phyloP scores from a whole-genome alignment of 2,113 vertebrate species.

The Ivindomyrus marchei region DNA sequence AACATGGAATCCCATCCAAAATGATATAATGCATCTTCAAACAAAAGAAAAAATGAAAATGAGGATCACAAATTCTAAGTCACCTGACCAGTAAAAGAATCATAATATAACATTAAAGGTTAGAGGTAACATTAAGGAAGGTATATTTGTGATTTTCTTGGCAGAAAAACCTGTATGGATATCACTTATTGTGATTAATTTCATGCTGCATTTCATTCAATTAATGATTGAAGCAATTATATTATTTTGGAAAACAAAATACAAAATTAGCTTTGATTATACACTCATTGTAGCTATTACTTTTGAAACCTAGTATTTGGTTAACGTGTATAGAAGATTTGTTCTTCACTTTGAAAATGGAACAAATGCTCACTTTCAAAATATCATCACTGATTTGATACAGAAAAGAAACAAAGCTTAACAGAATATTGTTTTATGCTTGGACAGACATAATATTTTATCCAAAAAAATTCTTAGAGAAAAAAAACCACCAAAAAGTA shows the following conservation, averaged over 20 bases:
- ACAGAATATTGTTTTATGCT: neutral
- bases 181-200: neutral
- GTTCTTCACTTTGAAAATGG: neutral
- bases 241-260: neutral
- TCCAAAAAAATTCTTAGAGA: neutral
- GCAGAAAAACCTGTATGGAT: neutral
- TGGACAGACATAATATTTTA: neutral
- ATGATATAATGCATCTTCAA: neutral
- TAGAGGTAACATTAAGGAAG: neutral
- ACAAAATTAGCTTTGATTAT: neutral
- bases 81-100: neutral
- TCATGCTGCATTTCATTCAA: neutral
- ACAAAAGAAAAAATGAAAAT: neutral
- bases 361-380: neutral
- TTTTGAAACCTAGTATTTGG: neutral
- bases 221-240: neutral
- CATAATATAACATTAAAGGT: neutral
- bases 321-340: neutral
- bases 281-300: neutral
- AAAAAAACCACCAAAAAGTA: neutral
- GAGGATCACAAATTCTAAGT: neutral
- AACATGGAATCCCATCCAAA: neutral
- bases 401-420: neutral
- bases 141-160: neutral
- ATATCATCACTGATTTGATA: neutral